Evolutionary conservation across 1,140 invertebrate genomes (phyloP), one percentile per base, ranked within the genome.

Genomic region (Atta colombica): DNA sequence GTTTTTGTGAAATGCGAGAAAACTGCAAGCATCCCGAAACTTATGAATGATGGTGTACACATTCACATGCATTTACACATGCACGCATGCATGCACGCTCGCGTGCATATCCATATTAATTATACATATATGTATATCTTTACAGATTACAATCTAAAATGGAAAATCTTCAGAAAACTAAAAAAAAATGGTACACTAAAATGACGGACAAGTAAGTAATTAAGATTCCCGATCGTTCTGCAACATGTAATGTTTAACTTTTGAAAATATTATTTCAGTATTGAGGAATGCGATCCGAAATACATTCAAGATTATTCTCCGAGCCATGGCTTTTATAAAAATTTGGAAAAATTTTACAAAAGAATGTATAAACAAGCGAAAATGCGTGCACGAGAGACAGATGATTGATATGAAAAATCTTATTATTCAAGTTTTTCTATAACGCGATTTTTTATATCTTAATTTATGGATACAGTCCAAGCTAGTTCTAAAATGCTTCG

Each of bases 361-460:
- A 91, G 89, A 87, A 94, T 95, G 94, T 94, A 95, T 63, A 94
- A 94, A 51, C 92, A 94, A 63, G 94, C 94, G 18, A 94, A 93
- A 87, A 51, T 92, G 45, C 88, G 93, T 8, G 93, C 92, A 18
- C 85, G 88, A 25, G 91, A 93, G 82, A 72, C 86, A 10, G 66
- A 90, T 63, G 85, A 71, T 55, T 69, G 45, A 61, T 55, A 12
- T 90, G n/a, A 89, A 55, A 68, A 58, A 58, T 69, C 49, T 8
- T 25, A 28, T 53, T 14, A 4, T 8, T 77, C 39, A 55, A n/a
- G 28, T 25, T 16, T 25, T 8, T 35, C 12, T 35, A 45, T 10
- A 49, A n/a, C 5, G 4, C 7, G 0, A 31, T 25, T 66, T 66
- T 66, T 66, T 39, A 18, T 81, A 49, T 53, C 65, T 21, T 75